A percentile compares a stretch with the other conserved stretches of the same genome.
phyloP scores from a whole-genome alignment of 2,888 invertebrate genomes.

The Mallateleia sp. region DNA sequence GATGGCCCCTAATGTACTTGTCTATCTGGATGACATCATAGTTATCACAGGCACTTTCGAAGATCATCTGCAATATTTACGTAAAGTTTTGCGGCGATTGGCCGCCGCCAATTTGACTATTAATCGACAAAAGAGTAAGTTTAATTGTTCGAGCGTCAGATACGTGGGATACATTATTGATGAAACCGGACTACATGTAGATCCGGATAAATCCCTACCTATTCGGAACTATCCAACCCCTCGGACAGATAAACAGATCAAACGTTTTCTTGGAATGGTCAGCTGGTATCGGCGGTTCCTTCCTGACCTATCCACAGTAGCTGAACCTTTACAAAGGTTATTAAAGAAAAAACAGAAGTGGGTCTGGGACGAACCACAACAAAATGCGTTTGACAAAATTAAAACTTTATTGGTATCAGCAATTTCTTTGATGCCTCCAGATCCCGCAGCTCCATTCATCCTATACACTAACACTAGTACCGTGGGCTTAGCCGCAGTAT shows the following conservation, averaged over 20 bases:
- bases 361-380: neutral
- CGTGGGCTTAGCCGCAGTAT: neutral
- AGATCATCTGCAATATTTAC: conserved; percentile 59
- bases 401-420: neutral
- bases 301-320: conserved; percentile 10
- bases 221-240: conserved; percentile 51
- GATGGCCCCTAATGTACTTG: conserved; percentile 60
- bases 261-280: too few species aligned
- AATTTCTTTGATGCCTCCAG: neutral
- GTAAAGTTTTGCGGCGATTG: too few species aligned
- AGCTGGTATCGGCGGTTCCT: conserved; percentile 22
- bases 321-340: too few species aligned
- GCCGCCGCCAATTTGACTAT: conserved; percentile 41
- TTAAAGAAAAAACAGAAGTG: neutral
- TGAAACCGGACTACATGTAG: conserved; percentile 41
- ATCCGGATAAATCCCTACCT: conserved; percentile 50
- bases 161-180: conserved; percentile 63
- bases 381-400: neutral
- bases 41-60: conserved; percentile 57
- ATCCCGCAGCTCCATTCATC: neutral
- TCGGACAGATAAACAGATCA: conserved; percentile 51
- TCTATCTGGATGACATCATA: conserved; percentile 71
- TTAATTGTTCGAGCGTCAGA: neutral
- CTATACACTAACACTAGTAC: neutral
- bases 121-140: conserved; percentile 60